Evolutionary conservation across 2,888 invertebrate genomes (phyloP).

Genomic region (Rhingia rostrata): DNA sequence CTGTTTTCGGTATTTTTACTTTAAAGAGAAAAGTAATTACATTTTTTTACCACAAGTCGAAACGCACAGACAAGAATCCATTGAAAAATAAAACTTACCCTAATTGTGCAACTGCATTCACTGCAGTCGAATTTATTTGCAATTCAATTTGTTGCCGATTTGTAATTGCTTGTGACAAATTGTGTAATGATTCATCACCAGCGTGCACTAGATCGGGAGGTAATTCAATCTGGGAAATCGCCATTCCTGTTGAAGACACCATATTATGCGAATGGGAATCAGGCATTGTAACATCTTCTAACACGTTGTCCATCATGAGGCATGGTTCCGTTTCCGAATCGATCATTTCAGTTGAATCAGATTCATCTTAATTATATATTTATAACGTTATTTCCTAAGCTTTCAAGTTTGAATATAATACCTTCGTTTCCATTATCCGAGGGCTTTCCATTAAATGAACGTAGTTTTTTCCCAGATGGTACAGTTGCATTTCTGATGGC

Average conservation of each 20-base stretch:
- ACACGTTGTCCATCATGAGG: slow-evolving; percentile 90
- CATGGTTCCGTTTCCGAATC: slow-evolving; percentile 93
- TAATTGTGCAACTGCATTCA: slow-evolving; percentile 83
- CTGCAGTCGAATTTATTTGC: slow-evolving; percentile 81
- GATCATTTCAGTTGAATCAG: slow-evolving; percentile 89
- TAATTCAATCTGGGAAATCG: slow-evolving; percentile 83
- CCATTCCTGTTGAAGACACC: slow-evolving; percentile 86
- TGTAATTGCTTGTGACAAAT: slow-evolving; percentile 90
- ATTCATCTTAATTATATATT: slow-evolving; percentile 84
- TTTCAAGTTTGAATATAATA: slow-evolving; percentile 69
- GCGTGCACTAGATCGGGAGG: slow-evolving; percentile 82
- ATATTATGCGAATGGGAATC: slow-evolving; percentile 88
- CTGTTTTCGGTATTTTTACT: slow-evolving; percentile 77
- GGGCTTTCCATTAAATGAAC: slow-evolving; percentile 79
- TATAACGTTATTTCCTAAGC: not conserved
- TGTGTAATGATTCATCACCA: slow-evolving; percentile 88
- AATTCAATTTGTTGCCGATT: slow-evolving; percentile 88
- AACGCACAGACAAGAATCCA: no score
- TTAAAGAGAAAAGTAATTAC: not conserved
- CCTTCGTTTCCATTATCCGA: slow-evolving; percentile 78
- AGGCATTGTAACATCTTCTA: slow-evolving; percentile 87
- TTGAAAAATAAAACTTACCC: slow-evolving; percentile 76
- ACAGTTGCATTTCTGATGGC: slow-evolving; percentile 86
- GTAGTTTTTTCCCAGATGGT: slow-evolving; percentile 80
- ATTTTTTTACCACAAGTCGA: no score